Evolutionary conservation across 1,140 invertebrate genomes (phyloP).

Genomic region (Fopius arisanus): DNA sequence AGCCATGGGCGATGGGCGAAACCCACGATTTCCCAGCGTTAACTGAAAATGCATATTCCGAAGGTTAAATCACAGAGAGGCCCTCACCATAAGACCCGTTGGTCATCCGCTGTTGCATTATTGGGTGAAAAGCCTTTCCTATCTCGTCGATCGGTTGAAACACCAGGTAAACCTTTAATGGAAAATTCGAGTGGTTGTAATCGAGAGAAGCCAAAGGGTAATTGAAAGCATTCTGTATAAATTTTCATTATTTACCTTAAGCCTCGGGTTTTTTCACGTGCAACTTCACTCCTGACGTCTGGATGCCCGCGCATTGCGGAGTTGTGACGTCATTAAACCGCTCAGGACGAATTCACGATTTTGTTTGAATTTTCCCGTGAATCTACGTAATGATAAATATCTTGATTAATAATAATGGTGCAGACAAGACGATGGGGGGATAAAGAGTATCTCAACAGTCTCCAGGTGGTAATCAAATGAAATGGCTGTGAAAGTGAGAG

Average conservation of each 20-base stretch:
- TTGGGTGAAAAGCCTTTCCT: background rate
- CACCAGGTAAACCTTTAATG: too few relatives aligned
- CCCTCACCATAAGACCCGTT: background rate
- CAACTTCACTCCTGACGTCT: too few relatives aligned
- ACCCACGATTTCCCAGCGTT: slow-evolving; percentile 55
- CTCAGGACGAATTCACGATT: too few relatives aligned
- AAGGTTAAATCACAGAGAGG: background rate
- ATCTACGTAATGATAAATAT: background rate
- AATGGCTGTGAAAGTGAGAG: slow-evolving; percentile 33
- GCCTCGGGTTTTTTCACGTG: too few relatives aligned
- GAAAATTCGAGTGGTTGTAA: background rate
- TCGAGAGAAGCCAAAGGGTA: background rate
- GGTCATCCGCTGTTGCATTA: background rate
- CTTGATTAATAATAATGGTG: background rate
- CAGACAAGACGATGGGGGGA: background rate
- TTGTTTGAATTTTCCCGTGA: background rate
- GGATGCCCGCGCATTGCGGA: too few relatives aligned
- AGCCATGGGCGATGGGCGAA: slow-evolving; percentile 61
- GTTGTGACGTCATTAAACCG: too few relatives aligned
- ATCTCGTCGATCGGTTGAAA: too few relatives aligned
- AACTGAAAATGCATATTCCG: slow-evolving; percentile 7
- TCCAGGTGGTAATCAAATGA: slow-evolving; percentile 43
- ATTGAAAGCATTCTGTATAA: background rate
- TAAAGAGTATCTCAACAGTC: background rate
- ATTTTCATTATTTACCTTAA: background rate